Evolutionary conservation across 1,140 invertebrate genomes (phyloP).

Genomic region (Orchesella cincta): DNA sequence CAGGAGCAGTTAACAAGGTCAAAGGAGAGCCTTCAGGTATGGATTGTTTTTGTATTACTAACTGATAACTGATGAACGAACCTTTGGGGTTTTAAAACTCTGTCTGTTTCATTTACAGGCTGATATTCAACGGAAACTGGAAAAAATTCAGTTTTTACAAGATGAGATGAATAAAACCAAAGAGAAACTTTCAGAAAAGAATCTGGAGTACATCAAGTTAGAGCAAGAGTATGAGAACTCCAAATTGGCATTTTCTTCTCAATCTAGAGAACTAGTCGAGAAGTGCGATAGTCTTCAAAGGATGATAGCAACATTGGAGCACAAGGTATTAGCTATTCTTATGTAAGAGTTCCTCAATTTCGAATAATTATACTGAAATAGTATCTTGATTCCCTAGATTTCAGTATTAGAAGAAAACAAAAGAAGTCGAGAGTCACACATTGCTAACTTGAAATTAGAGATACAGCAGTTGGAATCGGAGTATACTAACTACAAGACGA

Average conservation of each 20-base stretch:
- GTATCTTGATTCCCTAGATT: constrained; percentile 46
- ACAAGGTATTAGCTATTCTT: constrained; percentile 40
- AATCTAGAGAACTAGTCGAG: constrained; percentile 45
- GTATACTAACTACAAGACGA: constrained; percentile 48
- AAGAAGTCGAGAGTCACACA: constrained; percentile 47
- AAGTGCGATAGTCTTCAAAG: constrained; percentile 36
- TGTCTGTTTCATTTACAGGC: constrained; percentile 29
- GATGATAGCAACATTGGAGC: constrained; percentile 37
- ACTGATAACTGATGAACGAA: too few relatives aligned
- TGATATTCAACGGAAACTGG: constrained; percentile 42
- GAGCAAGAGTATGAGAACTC: constrained; percentile 44
- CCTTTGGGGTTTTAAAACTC: too few relatives aligned
- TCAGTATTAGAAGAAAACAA: constrained; percentile 48
- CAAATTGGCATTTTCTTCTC: constrained; percentile 45
- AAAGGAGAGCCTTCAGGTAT: constrained; percentile 43
- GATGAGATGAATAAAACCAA: constrained; percentile 45
- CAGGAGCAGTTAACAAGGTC: constrained; percentile 29
- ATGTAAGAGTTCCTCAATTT: constrained; percentile 13
- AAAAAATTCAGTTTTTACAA: constrained; percentile 48
- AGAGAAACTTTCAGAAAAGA: constrained; percentile 46
- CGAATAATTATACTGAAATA: neutral
- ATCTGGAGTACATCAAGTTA: constrained; percentile 41
- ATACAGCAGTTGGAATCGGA: constrained; percentile 49
- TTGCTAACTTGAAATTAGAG: constrained; percentile 49
- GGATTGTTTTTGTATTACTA: neutral